These are phyloP conservation scores for Fragum sueziense DNA, from an alignment of 2,888 invertebrate species.

Conservation along the genomic window DNA sequence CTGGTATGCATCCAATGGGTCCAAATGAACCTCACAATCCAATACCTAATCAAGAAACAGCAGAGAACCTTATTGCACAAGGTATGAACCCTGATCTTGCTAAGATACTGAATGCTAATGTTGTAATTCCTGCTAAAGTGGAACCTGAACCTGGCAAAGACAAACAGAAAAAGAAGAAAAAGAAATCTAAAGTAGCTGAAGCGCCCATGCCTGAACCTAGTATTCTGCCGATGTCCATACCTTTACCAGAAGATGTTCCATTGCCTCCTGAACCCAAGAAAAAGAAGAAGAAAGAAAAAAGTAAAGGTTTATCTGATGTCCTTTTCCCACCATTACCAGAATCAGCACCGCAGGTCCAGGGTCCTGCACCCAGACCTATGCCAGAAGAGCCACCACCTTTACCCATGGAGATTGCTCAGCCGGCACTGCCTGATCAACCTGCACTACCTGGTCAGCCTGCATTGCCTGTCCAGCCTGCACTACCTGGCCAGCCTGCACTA, in stretches of 20 bases:
- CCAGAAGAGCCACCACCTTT: constrained; percentile 25
- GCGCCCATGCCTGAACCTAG: constrained; percentile 7
- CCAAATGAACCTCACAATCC: constrained; percentile 28
- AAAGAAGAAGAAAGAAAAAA: constrained; percentile 50
- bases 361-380: constrained; percentile 45
- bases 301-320: constrained; percentile 46
- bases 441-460: too few relatives aligned
- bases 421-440: not conserved
- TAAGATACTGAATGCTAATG: constrained; percentile 51
- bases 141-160: constrained; percentile 23
- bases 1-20: constrained; percentile 26
- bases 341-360: constrained; percentile 19
- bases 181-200: constrained; percentile 42
- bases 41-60: constrained; percentile 38
- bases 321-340: constrained; percentile 47
- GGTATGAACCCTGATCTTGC: constrained; percentile 61
- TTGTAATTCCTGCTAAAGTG: constrained; percentile 17
- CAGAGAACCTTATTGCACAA: constrained; percentile 56
- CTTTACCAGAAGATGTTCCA: constrained; percentile 54
- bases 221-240: constrained; percentile 51
- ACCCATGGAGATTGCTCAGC: constrained; percentile 23
- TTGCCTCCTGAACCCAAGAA: constrained; percentile 51
- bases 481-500: not conserved
- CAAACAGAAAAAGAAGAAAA: constrained; percentile 53
- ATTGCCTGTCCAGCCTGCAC: constrained; percentile 6